Evolutionary conservation across 2,888 invertebrate species (phyloP).

Genomic region (Tubulanus polymorphus): DNA sequence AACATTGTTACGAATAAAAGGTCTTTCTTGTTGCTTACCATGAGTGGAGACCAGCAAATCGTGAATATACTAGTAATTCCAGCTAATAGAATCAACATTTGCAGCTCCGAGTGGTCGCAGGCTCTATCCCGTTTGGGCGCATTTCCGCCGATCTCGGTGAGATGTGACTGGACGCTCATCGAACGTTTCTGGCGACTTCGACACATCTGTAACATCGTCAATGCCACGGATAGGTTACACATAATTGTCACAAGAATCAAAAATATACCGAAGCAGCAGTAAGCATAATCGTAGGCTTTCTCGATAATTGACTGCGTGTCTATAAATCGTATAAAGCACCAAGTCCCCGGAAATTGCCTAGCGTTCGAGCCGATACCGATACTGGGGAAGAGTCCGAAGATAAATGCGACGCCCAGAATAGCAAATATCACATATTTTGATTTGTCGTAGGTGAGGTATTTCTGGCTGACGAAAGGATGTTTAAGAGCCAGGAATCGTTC

Average conservation of each 20-base stretch:
- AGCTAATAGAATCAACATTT: conserved; percentile 51
- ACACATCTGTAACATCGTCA: conserved; percentile 22
- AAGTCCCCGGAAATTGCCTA: conserved; percentile 32
- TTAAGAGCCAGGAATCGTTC: too few relatives aligned
- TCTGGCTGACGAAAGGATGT: too few relatives aligned
- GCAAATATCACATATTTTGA: too few relatives aligned
- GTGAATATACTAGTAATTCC: conserved; percentile 51
- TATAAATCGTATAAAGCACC: conserved; percentile 34
- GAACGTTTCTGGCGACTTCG: too few relatives aligned
- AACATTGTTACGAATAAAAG: too few relatives aligned
- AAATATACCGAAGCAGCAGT: conserved; percentile 22
- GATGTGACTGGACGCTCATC: too few relatives aligned
- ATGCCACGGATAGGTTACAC: conserved; percentile 8
- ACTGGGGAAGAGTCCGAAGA: conserved; percentile 25
- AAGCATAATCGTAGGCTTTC: conserved; percentile 17
- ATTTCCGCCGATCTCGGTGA: too few relatives aligned
- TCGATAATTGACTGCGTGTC: conserved; percentile 25
- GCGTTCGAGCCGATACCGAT: conserved; percentile 31
- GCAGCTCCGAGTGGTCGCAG: conserved; percentile 48
- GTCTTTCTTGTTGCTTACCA: too few relatives aligned
- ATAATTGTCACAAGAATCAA: conserved; percentile 7
- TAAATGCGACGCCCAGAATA: conserved; percentile 19
- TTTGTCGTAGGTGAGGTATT: too few relatives aligned
- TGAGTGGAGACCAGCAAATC: conserved; percentile 48
- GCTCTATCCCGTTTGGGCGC: too few relatives aligned